Conservation (phyloP, 1,140 invertebrate genomes). For the Drosophila repleta region DNA sequence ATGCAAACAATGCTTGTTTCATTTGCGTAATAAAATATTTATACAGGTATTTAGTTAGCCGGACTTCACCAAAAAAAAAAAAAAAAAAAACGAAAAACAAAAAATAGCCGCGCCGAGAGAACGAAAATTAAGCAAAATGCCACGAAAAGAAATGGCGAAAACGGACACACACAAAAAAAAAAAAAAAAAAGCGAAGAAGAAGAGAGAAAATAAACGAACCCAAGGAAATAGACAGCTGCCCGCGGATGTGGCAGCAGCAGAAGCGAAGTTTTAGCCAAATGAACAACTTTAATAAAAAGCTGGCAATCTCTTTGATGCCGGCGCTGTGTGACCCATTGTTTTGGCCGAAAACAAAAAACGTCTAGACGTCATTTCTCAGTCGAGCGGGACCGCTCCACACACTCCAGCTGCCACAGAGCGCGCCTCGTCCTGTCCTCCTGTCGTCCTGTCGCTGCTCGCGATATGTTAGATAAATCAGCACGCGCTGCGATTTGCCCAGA, state of each 20-base stretch:
- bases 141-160: slow-evolving; percentile 14
- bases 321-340: slow-evolving; percentile 25
- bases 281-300: slow-evolving; percentile 32
- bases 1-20: slow-evolving; percentile 80
- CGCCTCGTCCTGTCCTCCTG: slow-evolving; percentile 12
- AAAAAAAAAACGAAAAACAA: slow-evolving; percentile 13
- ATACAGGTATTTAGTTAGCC: slow-evolving; percentile 78
- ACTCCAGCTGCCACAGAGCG: neutral
- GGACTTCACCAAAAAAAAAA: slow-evolving; percentile 44
- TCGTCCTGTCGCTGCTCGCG: slow-evolving; percentile 20
- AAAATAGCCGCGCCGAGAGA: slow-evolving; percentile 13
- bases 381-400: neutral
- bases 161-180: neutral
- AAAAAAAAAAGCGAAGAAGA: slow-evolving; percentile 1
- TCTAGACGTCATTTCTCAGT: slow-evolving; percentile 76
- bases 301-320: slow-evolving; percentile 7
- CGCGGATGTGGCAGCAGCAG: neutral
- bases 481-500: slow-evolving; percentile 49
- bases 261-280: slow-evolving; percentile 19
- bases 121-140: slow-evolving; percentile 51
- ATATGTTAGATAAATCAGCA: slow-evolving; percentile 64
- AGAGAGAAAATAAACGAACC: slow-evolving; percentile 6
- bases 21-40: slow-evolving; percentile 81
- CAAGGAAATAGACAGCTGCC: slow-evolving; percentile 28
- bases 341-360: slow-evolving; percentile 53